Base-by-base conservation (phyloP, 1,140 invertebrate species). In the Lasioglossum albipes region DNA sequence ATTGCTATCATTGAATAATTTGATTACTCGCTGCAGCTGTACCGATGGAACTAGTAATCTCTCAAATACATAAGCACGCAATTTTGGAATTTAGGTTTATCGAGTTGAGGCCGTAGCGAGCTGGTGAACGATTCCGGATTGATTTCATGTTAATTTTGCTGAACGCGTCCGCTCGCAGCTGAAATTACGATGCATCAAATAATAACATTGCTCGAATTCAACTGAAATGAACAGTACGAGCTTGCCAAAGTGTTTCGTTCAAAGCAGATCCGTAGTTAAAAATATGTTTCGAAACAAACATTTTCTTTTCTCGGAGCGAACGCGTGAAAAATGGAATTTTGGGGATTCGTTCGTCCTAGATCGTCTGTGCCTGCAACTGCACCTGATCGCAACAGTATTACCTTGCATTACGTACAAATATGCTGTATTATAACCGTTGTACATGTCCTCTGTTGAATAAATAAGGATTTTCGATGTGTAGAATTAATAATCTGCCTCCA, bases 371-470 rank as follows among this genome's bases (percentile, higher is more conserved):
- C 16, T 74, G 64, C 31, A 72, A 74, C 54, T 36, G 77, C 77
- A 79, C 70, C 69, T 74, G 77, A 74, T 65, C 31, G 45, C 65
- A 72, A 79, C 77, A 79, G 77, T 79, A 79, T 79, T 79, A 79
- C 13, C 45, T 74, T 42, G 61, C 31, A 52, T 62, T 57, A 57
- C 57, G 75, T 65, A 79, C 59, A 42, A 78, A 61, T 41, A 71
- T 31, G n/a, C 36, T 79, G 70, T 79, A 74, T 71, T 42, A 79
- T 79, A 79, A 73, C 65, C 61, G 69, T 79, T 79, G 61, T 73
- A 65, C 57, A 45, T 49, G 45, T 49, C 57, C 31, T 67, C 41
- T 18, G 65, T 59, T 69, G 42, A 72, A 64, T 52, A 52, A 72
- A 72, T 72, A 66, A 79, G 61, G 13, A 66, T 45, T 73, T n/a